Conservation (phyloP, 2,797 vertebrate genomes). For the Eulemur mongoz region DNA sequence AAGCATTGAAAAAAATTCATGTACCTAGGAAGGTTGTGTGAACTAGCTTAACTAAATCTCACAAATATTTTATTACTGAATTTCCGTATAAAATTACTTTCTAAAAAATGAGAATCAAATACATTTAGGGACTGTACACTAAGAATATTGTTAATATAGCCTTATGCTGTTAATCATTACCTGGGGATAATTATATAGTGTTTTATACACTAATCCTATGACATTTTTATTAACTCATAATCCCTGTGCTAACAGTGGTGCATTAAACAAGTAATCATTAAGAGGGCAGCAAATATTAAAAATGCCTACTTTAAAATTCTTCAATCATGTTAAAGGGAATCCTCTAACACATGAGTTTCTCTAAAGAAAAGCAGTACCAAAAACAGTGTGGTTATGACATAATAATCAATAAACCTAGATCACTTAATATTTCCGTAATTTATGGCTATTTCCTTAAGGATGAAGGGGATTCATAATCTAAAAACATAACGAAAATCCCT, state of each 20-base stretch:
- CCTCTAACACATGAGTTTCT: neutral
- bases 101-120: slow-evolving; percentile 77
- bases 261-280: slow-evolving; percentile 84
- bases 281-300: slow-evolving; percentile 82
- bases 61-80: slow-evolving; percentile 53
- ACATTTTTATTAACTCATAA: slow-evolving; percentile 87
- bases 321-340: slow-evolving; percentile 77
- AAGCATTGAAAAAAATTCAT: slow-evolving; percentile 57
- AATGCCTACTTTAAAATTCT: slow-evolving; percentile 80
- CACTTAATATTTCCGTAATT: neutral
- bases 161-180: slow-evolving; percentile 81
- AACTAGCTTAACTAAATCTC: slow-evolving; percentile 43
- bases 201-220: slow-evolving; percentile 82
- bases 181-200: slow-evolving; percentile 84
- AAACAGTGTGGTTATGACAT: neutral
- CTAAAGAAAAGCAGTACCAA: slow-evolving; percentile 22
- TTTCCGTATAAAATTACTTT: slow-evolving; percentile 71
- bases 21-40: neutral
- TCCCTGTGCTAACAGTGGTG: slow-evolving; percentile 78
- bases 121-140: slow-evolving; percentile 64
- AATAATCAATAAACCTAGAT: neutral
- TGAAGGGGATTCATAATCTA: slow-evolving; percentile 47
- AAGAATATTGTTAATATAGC: slow-evolving; percentile 78
- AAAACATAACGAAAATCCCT: slow-evolving; percentile 52
- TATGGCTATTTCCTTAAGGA: neutral